phyloP scores from a whole-genome alignment of 2,888 invertebrate genomes.

The Drosophila melanocephala region DNA sequence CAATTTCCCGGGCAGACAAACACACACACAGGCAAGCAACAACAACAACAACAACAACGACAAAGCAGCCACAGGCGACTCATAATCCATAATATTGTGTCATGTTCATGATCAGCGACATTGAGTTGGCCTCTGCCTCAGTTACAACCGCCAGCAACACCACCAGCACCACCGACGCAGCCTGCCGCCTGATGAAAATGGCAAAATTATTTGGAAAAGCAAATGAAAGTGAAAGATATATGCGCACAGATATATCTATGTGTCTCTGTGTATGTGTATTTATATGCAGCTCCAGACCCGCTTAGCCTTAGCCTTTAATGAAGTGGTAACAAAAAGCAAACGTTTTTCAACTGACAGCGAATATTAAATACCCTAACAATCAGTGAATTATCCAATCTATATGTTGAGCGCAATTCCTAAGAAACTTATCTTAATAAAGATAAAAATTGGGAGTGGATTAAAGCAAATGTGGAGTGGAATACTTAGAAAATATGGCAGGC shows the following conservation, averaged over 20 bases:
- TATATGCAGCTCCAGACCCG: conserved; percentile 35
- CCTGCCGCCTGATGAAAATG: conserved; percentile 35
- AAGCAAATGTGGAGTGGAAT: not conserved
- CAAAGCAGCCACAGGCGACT: conserved; percentile 44
- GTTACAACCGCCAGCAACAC: conserved; percentile 6
- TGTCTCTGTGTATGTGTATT: not conserved
- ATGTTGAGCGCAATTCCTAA: no score
- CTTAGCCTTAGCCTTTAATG: conserved; percentile 64
- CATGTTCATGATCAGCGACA: conserved; percentile 76
- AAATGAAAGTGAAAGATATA: conserved; percentile 76
- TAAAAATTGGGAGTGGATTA: not conserved
- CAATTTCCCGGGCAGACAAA: conserved; percentile 56
- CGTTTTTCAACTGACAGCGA: not conserved
- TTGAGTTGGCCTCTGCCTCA: conserved; percentile 41
- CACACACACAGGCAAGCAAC: conserved; percentile 30
- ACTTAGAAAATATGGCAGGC: not conserved
- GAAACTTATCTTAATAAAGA: not conserved
- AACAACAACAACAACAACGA: conserved; percentile 25
- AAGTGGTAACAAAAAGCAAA: conserved; percentile 58
- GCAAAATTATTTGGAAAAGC: conserved; percentile 77
- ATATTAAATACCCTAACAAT: conserved; percentile 11
- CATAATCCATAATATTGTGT: conserved; percentile 80
- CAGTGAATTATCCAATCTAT: fast-evolving
- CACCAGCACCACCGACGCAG: conserved; percentile 1
- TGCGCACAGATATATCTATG: conserved; percentile 17